phyloP scores from a whole-genome alignment of 2,888 invertebrate genomes.

The Cantharis flavilabris region DNA sequence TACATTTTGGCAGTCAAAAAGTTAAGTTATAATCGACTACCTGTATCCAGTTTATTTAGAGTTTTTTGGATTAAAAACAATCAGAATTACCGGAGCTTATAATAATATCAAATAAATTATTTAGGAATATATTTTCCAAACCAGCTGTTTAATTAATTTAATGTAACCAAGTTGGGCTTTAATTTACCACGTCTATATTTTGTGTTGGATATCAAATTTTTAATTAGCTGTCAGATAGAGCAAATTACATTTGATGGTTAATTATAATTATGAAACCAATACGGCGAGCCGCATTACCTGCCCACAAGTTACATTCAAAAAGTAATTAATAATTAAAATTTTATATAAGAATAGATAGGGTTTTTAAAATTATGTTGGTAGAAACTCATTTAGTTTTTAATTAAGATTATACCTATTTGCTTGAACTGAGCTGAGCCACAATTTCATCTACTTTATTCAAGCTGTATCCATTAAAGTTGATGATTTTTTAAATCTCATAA shows the following conservation, averaged over 20 bases:
- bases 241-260: slow-evolving; percentile 53
- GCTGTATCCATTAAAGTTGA: slow-evolving; percentile 30
- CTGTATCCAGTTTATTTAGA: background rate
- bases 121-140: background rate
- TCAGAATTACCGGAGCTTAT: background rate
- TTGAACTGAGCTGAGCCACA: slow-evolving; percentile 38
- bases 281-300: slow-evolving; percentile 35
- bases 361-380: slow-evolving; percentile 39
- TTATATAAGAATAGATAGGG: slow-evolving; percentile 40
- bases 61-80: background rate
- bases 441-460: slow-evolving; percentile 38
- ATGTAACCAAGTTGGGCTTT: slow-evolving; percentile 8
- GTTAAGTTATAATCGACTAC: background rate
- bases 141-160: background rate
- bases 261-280: slow-evolving; percentile 50
- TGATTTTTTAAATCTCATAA: slow-evolving; percentile 29
- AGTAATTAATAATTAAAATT: slow-evolving; percentile 39
- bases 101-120: background rate
- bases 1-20: background rate
- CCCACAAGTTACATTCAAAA: slow-evolving; percentile 36
- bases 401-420: slow-evolving; percentile 45
- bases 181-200: slow-evolving; percentile 41
- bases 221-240: slow-evolving; percentile 55
- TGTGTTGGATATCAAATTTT: slow-evolving; percentile 50
- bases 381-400: slow-evolving; percentile 46